Evolutionary conservation across 1,140 invertebrate genomes (phyloP), one percentile per base, ranked within the genome.

Genomic region (Drosophila grimshawi): DNA sequence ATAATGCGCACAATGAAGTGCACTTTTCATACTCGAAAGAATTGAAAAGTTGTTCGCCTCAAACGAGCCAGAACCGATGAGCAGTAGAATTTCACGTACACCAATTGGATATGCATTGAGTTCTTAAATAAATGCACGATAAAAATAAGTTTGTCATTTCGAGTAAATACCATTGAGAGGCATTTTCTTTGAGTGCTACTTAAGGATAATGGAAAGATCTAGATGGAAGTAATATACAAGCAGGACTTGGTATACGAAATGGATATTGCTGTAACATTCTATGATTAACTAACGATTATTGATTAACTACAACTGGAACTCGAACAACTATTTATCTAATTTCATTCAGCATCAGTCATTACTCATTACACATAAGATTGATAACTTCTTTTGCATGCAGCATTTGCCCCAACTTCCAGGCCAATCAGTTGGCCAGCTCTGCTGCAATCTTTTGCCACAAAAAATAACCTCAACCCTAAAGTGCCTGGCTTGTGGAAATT

Each of bases 1-100:
- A 81, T 91, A 91, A 91, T 91, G 79, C 85, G 73, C 78, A 82
- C 76, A 91, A 91, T 91, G 89, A 91, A 91, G 83, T 91, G 89
- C 81, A 91, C 81, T 91, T 85, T 82, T 89, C 90, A 80, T 78
- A 80, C 66, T 82, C 74, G 78, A 73, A 61, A 60, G 76, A 90
- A 91, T 91, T 91, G 81, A 80, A 82, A 89, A 89, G 73, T 89
- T 88, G 85, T 88, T 82, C 52, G 61, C 65, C 32, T 29, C 32
- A 35, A 53, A 63, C 11, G 55, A 51, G 46, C 10, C 3, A 37
- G 64, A 7, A 33, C 3, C 57, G 64, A 49, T 48, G 63, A 55
- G 52, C 53, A 5, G 35, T 10, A 37, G 19, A 35, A 33, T 10
- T 30, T 35, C 41, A 46, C 37, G 19, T n/a, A 6, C 29, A 11